phyloP scores from a whole-genome alignment of 2,797 vertebrate species.

The Gymnothorax reevesii region DNA sequence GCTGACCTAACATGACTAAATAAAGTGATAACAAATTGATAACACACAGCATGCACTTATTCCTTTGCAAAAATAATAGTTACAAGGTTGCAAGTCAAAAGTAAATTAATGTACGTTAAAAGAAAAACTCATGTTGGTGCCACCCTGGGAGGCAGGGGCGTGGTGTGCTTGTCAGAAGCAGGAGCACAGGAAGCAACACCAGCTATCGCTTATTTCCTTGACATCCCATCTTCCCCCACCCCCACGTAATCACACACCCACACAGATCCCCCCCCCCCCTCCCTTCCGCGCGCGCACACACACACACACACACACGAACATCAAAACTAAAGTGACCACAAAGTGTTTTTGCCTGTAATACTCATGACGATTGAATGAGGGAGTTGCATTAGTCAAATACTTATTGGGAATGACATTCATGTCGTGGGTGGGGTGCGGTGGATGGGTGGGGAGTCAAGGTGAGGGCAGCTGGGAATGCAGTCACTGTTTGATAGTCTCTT shows the following conservation, averaged over 20 bases:
- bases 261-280: neutral
- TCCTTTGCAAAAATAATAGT: too few species aligned
- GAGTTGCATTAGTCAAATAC: constrained; percentile 4
- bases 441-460: neutral
- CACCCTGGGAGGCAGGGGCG: too few species aligned
- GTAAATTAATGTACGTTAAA: too few species aligned
- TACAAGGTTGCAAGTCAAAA: too few species aligned
- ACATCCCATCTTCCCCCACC: neutral
- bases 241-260: constrained; percentile 20
- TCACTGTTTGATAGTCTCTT: neutral
- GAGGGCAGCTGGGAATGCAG: neutral
- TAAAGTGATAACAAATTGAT: too few species aligned
- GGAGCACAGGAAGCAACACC: too few species aligned
- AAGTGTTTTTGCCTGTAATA: neutral
- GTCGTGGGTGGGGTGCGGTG: neutral
- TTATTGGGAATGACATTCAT: neutral
- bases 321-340: neutral
- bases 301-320: constrained; percentile 14
- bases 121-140: too few species aligned
- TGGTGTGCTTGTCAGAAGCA: too few species aligned
- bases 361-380: constrained; percentile 14
- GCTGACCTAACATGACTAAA: too few species aligned
- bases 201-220: neutral
- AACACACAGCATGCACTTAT: too few species aligned
- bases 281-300: neutral